Percentiles rank a stretch among this genome's conserved stretches.
phyloP scores from a whole-genome alignment of 2,888 invertebrate species.

The Folsomia candida region DNA sequence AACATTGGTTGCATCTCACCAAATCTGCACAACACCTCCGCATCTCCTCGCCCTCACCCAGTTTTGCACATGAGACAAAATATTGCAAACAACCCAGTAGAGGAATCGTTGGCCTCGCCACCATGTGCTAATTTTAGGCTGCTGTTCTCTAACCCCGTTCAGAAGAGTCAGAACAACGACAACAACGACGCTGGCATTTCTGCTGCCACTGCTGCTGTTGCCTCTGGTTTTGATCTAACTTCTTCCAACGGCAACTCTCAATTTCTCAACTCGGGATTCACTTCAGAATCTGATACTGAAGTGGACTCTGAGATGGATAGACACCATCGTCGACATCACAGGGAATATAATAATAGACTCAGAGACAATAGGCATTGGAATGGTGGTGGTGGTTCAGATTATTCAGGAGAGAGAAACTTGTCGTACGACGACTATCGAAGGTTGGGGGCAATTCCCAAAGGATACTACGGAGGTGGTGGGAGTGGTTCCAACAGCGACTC shows the following conservation, averaged over 20 bases:
- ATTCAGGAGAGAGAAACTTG: conserved; percentile 17
- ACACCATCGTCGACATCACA: neutral
- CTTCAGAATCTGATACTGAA: conserved; percentile 12
- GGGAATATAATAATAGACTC: neutral
- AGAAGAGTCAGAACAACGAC: neutral
- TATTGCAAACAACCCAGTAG: neutral
- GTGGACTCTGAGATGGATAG: conserved; percentile 5
- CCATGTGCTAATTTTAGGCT: neutral
- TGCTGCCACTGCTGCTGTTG: conserved; percentile 14
- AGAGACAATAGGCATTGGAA: neutral
- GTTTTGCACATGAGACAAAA: neutral
- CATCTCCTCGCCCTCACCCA: neutral
- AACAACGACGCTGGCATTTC: conserved; percentile 35
- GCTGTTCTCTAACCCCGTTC: neutral
- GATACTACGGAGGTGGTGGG: conserved; percentile 10
- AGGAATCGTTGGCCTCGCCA: neutral
- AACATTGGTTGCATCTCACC: no score
- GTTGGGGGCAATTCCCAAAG: conserved; percentile 47
- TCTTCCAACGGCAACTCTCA: neutral
- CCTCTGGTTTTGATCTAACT: neutral
- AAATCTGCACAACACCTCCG: neutral
- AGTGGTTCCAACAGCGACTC: conserved; percentile 1
- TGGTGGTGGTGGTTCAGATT: conserved; percentile 6
- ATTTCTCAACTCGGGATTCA: neutral
- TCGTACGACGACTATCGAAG: conserved; percentile 42